Evolutionary conservation across 2,797 vertebrate genomes (phyloP), one percentile per base, ranked within the genome.

Genomic region (Notamacropus eugenii): DNA sequence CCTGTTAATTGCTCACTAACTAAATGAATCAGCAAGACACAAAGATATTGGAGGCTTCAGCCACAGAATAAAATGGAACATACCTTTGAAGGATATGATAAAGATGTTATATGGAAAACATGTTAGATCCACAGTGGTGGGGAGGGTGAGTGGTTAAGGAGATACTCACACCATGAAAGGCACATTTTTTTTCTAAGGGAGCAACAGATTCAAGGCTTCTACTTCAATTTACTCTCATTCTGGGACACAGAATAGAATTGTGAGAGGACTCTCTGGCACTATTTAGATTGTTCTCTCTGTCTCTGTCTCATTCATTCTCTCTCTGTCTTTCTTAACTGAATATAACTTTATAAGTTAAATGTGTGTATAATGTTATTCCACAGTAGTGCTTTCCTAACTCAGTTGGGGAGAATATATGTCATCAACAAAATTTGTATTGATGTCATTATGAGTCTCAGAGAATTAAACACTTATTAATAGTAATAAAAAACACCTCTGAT

Each of bases 11-110:
- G 19, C 40, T 82, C 74, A 82, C 74, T 46, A 90, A 57, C 40
- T 95, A 94, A 74, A 34, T 62, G 46, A 97, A 93, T 94, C 55
- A 95, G 24, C 54, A 94, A 94, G 46, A 58, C 55, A 57, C 29
- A 94, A 93, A 95, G 62, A 52, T 92, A 57, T 55, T 93, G 67
- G 50, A 28, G 93, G 56, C 19, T 96, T 67, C 67, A 52, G 54
- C 55, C 55, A 62, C 50, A 67, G 95, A 95, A 92, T 91, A 22
- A 95, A 96, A 94, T 1, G 40, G 54, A 93, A 59, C 11, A 91
- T 67, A 27, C 74, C 40, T 82, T 82, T 24, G 92, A 91, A 92
- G 34, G 6, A 52, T 0, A 82, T 9, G 46, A 46, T 46, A 46
- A 46, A 46, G 46, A 46, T 46, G 22, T 9, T 82, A 24, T 46